phyloP scores from a whole-genome alignment of 2,797 vertebrate genomes.

The Sebastolobus alascanus region DNA sequence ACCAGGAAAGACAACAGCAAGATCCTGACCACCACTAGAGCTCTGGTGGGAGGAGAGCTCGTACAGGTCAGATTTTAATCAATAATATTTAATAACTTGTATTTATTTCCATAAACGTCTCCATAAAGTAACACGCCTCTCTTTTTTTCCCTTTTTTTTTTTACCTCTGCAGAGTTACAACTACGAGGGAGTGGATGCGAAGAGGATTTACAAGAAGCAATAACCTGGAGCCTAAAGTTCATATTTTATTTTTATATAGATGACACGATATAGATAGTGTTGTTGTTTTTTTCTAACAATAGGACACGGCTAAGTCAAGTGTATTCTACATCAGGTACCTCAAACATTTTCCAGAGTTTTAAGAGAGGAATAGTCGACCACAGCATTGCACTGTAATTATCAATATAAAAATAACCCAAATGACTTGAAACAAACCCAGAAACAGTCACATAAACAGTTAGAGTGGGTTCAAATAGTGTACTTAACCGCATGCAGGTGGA shows the following conservation, averaged over 20 bases:
- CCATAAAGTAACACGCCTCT: not conserved
- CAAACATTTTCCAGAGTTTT: slow-evolving; percentile 15
- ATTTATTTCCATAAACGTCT: slow-evolving; percentile 1
- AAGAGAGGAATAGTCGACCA: not conserved
- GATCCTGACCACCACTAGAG: slow-evolving; percentile 83
- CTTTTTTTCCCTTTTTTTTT: slow-evolving; percentile 14
- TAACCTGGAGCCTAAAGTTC: slow-evolving; percentile 71
- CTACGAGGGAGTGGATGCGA: slow-evolving; percentile 93
- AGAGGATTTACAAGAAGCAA: slow-evolving; percentile 92
- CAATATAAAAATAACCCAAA: not conserved
- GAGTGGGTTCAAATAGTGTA: not conserved
- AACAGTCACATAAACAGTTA: not conserved
- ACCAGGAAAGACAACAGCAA: slow-evolving; percentile 92
- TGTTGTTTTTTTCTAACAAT: slow-evolving; percentile 3
- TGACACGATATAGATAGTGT: slow-evolving; percentile 3
- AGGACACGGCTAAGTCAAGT: slow-evolving; percentile 4
- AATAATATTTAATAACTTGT: not conserved
- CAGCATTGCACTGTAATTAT: not conserved
- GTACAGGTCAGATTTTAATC: slow-evolving; percentile 87
- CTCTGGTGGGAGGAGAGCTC: slow-evolving; percentile 87
- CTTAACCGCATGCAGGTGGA: not conserved
- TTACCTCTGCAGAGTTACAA: slow-evolving; percentile 84
- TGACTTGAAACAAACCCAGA: not conserved
- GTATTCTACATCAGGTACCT: slow-evolving; percentile 42
- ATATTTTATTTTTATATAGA: slow-evolving; percentile 52